phyloP scores from a whole-genome alignment of 37 sponge, comb jelly and placozoan species.

The Eunapius fragilis region DNA sequence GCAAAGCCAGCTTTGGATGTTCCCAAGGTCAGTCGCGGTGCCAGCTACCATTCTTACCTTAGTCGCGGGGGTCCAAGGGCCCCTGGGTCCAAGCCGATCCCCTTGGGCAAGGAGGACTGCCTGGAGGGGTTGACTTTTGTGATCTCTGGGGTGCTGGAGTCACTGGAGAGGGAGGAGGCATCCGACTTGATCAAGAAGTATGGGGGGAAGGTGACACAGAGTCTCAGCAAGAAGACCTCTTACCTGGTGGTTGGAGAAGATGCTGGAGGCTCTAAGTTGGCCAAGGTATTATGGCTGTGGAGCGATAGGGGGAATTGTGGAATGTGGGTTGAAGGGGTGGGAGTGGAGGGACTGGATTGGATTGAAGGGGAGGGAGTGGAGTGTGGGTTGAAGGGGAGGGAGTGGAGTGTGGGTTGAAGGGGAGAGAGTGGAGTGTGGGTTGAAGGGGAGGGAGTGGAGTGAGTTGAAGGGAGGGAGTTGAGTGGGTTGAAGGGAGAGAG shows the following conservation, averaged over 20 bases:
- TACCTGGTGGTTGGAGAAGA: slow-evolving; percentile 91
- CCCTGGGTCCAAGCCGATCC: slow-evolving; percentile 81
- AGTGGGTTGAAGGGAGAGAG: too few relatives aligned
- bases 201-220: slow-evolving; percentile 87
- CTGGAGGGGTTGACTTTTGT: slow-evolving; percentile 78
- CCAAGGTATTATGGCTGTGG: slow-evolving; percentile 45
- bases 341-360: too few relatives aligned
- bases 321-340: neutral
- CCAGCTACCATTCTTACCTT: slow-evolving; percentile 59
- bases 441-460: too few relatives aligned
- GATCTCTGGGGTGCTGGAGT: slow-evolving; percentile 92
- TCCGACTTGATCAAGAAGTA: slow-evolving; percentile 78
- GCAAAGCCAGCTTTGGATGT: slow-evolving; percentile 5
- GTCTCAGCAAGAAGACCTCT: slow-evolving; percentile 86
- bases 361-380: too few relatives aligned
- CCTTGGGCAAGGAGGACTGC: slow-evolving; percentile 63
- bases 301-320: neutral
- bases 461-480: too few relatives aligned
- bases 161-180: slow-evolving; percentile 89
- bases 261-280: slow-evolving; percentile 85
- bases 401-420: too few relatives aligned
- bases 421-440: too few relatives aligned
- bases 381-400: too few relatives aligned
- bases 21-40: neutral
- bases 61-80: slow-evolving; percentile 66